Base-by-base conservation (phyloP, 2,888 invertebrate genomes). In the Cerastoderma edule region DNA sequence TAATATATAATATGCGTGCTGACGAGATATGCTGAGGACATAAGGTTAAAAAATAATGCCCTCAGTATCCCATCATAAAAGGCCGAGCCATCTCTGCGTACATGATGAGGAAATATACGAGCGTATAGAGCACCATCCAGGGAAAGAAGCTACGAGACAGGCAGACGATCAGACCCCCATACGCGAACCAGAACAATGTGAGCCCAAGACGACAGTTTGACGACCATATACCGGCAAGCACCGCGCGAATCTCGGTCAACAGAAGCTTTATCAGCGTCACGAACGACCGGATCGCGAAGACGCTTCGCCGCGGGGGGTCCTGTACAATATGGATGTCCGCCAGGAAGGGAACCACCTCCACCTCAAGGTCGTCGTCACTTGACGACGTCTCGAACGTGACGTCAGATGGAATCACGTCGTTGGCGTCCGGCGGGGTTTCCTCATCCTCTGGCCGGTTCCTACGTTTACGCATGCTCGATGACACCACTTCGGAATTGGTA, bases 51-150 rank as follows among this genome's bases (percentile, higher is more conserved):
- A n/a, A n/a, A n/a, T n/a, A n/a, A n/a, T n/a, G n/a, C n/a, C 4
- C 2, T 32, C 30, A 57, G n/a, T 57, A 57, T 33, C 54, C 32
- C 35, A 50, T 8, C 30, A 70, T 16, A 50, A 53, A 24, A 5
- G 69, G 73, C 10, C 63, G 66, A 5, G 78, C 68, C 39, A 81
- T 48, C 56, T 81, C 81, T 22, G 75, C 78, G 48, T 81, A 81
- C 22, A 81, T 54, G 8, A 81, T 81, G 5, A 78, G 30, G 28
- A 81, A 81, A 48, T 78, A 81, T n/a, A 81, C 74, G 0, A 73
- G 24, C 4, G 78, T 81, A 24, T 81, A 81, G 32, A 81, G 75
- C 10, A 54, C 35, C 78, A 81, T 81, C 81, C 75, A 78, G 24
- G 81, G 81, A 3, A 75, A 53, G 67, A 81, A 81, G n/a, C 71